Percentiles rank a stretch among this genome's conserved stretches.
phyloP scores from a whole-genome alignment of 2,797 vertebrate species.

The Apodemus agrarius region DNA sequence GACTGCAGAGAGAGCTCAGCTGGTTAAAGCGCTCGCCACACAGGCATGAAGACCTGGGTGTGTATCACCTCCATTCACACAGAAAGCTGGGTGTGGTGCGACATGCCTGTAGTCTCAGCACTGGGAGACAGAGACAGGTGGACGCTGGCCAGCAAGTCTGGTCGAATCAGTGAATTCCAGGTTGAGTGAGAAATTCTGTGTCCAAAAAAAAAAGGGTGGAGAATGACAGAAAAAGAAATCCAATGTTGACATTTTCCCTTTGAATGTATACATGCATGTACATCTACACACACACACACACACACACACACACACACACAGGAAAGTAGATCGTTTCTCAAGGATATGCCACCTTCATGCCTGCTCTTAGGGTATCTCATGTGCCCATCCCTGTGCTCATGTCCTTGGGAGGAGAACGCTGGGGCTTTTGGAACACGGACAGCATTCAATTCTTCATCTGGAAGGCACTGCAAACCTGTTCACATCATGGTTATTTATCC shows the following conservation, averaged over 20 bases:
- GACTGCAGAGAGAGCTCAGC: neutral
- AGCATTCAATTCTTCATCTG: neutral
- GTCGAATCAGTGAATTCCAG: neutral
- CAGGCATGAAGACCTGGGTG: neutral
- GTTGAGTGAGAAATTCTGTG: neutral
- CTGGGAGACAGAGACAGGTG: neutral
- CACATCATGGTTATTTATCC: neutral
- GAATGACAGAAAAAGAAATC: neutral
- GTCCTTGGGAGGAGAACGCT: neutral
- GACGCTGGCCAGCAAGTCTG: neutral
- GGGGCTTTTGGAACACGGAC: neutral
- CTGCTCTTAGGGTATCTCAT: neutral
- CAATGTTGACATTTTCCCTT: neutral
- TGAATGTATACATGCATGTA: neutral
- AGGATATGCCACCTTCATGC: neutral
- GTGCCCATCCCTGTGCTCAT: neutral
- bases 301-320: neutral
- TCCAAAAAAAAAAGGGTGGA: neutral
- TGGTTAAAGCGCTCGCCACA: neutral
- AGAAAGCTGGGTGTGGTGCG: neutral
- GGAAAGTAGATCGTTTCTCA: neutral
- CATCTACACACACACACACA: no score
- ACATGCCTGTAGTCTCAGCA: neutral
- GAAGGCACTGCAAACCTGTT: no score
- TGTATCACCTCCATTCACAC: neutral